A percentile compares a stretch with the other conserved stretches of the same genome.
phyloP scores from a whole-genome alignment of 2,113 vertebrate species.

The Delphinus delphis region DNA sequence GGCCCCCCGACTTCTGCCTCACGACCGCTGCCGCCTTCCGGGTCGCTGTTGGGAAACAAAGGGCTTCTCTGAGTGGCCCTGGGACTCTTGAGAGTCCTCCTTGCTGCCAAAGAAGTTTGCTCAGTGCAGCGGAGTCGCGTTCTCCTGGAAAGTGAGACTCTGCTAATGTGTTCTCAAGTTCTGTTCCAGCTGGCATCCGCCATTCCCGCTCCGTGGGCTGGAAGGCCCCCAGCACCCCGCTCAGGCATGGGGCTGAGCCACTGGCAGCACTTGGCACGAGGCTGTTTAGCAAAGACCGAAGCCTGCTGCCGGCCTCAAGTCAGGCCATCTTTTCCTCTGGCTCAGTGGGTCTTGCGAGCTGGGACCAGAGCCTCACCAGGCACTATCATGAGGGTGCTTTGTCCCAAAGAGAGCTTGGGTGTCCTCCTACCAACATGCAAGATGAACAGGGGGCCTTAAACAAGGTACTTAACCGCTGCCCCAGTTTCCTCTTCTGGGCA shows the following conservation, averaged over 20 bases:
- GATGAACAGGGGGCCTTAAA: neutral
- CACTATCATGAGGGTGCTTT: neutral
- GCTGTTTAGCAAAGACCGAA: neutral
- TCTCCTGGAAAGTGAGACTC: constrained; percentile 64
- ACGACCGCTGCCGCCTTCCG: neutral
- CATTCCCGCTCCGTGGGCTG: neutral
- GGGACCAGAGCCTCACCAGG: neutral
- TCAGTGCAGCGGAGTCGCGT: neutral
- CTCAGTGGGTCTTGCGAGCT: neutral
- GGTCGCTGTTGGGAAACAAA: constrained; percentile 60
- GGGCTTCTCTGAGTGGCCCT: constrained; percentile 33
- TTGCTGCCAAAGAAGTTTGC: constrained; percentile 52
- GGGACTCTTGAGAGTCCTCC: neutral
- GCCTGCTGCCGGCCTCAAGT: neutral
- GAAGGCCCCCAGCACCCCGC: constrained; percentile 62
- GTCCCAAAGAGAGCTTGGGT: neutral
- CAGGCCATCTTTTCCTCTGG: neutral
- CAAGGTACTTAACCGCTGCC: neutral
- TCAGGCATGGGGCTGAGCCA: neutral
- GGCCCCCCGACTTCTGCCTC: neutral
- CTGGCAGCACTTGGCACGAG: neutral
- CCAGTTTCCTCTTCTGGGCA: neutral
- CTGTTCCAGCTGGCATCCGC: constrained; percentile 63
- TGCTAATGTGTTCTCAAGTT: constrained; percentile 65
- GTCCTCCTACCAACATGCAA: neutral